phyloP scores from a whole-genome alignment of 2,797 vertebrate species.

The Taenioides sp. region DNA sequence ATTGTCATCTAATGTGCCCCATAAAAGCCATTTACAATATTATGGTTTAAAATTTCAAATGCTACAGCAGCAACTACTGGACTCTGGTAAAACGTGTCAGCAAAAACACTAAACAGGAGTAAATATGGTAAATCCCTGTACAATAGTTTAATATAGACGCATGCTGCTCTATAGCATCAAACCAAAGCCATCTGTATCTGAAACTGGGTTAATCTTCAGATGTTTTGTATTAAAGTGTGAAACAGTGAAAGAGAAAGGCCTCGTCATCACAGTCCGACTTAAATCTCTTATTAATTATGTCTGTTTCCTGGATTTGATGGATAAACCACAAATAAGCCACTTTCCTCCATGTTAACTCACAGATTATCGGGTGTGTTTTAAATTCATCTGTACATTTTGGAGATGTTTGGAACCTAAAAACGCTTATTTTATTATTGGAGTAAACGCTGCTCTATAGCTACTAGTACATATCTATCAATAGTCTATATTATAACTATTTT shows the following conservation, averaged over 20 bases:
- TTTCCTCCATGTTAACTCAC: constrained; percentile 39
- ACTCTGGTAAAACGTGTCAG: neutral
- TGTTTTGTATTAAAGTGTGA: constrained; percentile 6
- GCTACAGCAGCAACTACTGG: neutral
- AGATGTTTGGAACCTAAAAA: too few species aligned
- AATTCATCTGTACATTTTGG: neutral
- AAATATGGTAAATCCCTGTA: neutral
- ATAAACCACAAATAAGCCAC: constrained; percentile 48
- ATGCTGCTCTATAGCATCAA: neutral
- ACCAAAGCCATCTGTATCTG: neutral
- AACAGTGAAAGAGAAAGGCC: constrained; percentile 29
- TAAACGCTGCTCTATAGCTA: too few species aligned
- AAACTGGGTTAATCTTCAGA: constrained; percentile 5
- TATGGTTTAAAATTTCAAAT: too few species aligned
- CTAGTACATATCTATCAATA: too few species aligned
- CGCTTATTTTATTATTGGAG: too few species aligned
- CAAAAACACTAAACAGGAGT: neutral
- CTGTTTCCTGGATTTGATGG: constrained; percentile 43
- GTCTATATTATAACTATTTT: too few species aligned
- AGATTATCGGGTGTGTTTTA: neutral
- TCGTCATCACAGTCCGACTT: constrained; percentile 48
- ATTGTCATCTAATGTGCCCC: too few species aligned
- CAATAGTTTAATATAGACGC: neutral
- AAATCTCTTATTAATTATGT: constrained; percentile 32
- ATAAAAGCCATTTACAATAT: too few species aligned